Conservation (phyloP, 2,888 invertebrate species). For the Drosophila nr. fundita region DNA sequence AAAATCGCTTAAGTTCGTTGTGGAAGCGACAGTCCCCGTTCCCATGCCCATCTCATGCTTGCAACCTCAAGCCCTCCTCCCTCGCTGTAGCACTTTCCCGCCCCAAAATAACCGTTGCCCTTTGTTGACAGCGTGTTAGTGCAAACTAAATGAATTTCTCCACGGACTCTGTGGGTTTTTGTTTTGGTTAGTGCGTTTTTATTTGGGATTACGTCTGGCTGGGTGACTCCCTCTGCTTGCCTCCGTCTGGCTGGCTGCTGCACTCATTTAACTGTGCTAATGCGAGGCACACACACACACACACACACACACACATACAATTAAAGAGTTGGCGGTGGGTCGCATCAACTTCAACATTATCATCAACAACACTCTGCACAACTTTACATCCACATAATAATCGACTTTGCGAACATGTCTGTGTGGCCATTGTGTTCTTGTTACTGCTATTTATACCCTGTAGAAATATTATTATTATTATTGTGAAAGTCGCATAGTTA, state of each 20-base stretch:
- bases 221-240: slow-evolving; percentile 25
- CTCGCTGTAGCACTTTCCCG: background rate
- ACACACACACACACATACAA: slow-evolving; percentile 24
- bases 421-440: slow-evolving; percentile 32
- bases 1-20: slow-evolving; percentile 77
- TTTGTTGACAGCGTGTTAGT: slow-evolving; percentile 82
- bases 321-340: slow-evolving; percentile 39
- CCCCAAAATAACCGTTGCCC: slow-evolving; percentile 12
- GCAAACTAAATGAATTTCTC: slow-evolving; percentile 83
- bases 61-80: slow-evolving; percentile 14
- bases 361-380: slow-evolving; percentile 41
- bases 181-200: slow-evolving; percentile 58
- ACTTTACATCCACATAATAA: slow-evolving; percentile 65
- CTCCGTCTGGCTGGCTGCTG: slow-evolving; percentile 27
- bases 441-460: slow-evolving; percentile 37
- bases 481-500: background rate
- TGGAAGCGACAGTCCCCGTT: slow-evolving; percentile 22
- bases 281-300: slow-evolving; percentile 39
- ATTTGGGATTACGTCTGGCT: slow-evolving; percentile 53
- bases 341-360: slow-evolving; percentile 48
- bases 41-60: slow-evolving; percentile 12
- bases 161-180: slow-evolving; percentile 74
- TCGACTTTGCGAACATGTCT: slow-evolving; percentile 41
- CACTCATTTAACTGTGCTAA: slow-evolving; percentile 68
- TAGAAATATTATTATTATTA: background rate